These are phyloP conservation scores for Myiotriccus ornatus DNA, from an alignment of 2,797 vertebrate genomes.

Conservation along the genomic window DNA sequence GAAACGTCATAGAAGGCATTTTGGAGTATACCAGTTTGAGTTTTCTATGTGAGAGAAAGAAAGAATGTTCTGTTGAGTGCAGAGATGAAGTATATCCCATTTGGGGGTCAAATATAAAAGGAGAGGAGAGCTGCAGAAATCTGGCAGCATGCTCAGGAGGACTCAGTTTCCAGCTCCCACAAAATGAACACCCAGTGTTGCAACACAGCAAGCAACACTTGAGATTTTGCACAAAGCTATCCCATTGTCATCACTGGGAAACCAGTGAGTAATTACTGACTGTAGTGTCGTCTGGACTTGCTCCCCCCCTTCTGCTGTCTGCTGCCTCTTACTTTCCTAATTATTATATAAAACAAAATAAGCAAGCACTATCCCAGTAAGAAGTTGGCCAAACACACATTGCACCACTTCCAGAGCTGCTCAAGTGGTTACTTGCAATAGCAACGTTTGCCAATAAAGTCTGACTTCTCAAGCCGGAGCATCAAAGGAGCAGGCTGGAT, in stretches of 20 bases:
- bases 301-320: not conserved
- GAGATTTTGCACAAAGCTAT: not conserved
- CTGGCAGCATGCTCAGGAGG: not conserved
- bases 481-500: not conserved
- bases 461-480: not conserved
- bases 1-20: not conserved
- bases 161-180: not conserved
- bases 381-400: not conserved
- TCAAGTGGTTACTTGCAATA: not conserved
- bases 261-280: not conserved
- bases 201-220: not conserved
- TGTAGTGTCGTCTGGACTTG: not conserved
- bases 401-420: conserved; percentile 5
- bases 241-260: not conserved
- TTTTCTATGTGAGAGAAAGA: not conserved
- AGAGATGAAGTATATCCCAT: not conserved
- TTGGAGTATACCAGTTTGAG: not conserved
- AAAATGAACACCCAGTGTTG: rapidly evolving
- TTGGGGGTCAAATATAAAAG: not conserved
- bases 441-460: not conserved
- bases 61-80: not conserved
- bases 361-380: not conserved
- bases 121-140: not conserved
- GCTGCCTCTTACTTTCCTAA: not conserved
- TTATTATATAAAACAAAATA: not conserved